Evolutionary conservation across 92 coral and sea anemone genomes (phyloP), one percentile per base, ranked within the genome.

Genomic region (Palythoa grandiflora): DNA sequence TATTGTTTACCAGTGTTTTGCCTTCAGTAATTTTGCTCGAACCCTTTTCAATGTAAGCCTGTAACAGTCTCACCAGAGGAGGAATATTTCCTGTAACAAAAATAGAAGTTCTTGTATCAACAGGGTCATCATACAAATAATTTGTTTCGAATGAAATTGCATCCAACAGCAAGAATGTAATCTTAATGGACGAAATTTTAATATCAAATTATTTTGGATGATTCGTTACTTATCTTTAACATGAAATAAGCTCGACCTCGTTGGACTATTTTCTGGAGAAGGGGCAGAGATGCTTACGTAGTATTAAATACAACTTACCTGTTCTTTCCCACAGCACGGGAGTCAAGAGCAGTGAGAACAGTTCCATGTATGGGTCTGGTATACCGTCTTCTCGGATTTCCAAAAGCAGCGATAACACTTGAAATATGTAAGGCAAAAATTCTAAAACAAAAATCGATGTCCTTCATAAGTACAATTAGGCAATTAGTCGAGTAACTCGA

Each of bases 271-370:
- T 44, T 44, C 50, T 5, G 50, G 50, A 44, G 50, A 44, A 44
- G 6, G 50, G 7, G 50, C 4, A 44, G 50, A 44, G 50, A 44
- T 44, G 50, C 50, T 44, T 44, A 44, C 7, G 50, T 44, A 2
- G 50, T 8, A 4, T 5, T 8, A 44, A 44, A 44, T 44, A 44
- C 50, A 44, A 17, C 74, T 83, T 92, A 93, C 99, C 99, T 88
- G 91, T 93, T 84, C 99, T 89, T 66, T 97, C 99, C 99, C 99
- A 97, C 52, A 96, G 96, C 8, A 96, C 93, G 57, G 99, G 96
- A 38, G 93, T 84, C 5, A 97, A 88, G 39, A 97, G 91, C 3
- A 95, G 93, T 1, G 98, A 96, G 83, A 95, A 95, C 76, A 97
- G 73, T 61, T 85, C 93, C 94, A 97, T 91, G 88, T 95, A 96